Evolutionary conservation across 2,113 vertebrate species (phyloP), one percentile per base, ranked within the genome.

Genomic region (Ctenodactylus gundi): DNA sequence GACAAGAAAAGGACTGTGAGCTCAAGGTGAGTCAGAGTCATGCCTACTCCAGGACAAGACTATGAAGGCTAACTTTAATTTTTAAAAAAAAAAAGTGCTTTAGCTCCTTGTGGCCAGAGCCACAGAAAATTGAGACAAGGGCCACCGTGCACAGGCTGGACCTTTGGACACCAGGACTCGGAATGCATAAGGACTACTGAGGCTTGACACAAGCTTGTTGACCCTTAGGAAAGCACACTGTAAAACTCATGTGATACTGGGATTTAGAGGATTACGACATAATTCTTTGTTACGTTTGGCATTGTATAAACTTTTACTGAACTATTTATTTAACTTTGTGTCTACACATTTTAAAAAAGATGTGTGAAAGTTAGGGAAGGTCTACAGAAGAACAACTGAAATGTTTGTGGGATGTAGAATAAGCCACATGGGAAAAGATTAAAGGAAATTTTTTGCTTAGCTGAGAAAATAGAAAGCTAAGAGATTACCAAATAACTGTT

Each of bases 331-430:
- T 12, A 4, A 89, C 76, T 90, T 80, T 39, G 27, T 83, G 44
- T 88, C 88, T 91, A 34, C 31, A 57, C 64, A 67, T 93, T 95
- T 84, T 93, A 88, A 88, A 86, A n/a, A 90, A 72, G 49, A 95
- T 77, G 58, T 94, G 88, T 96, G 60, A 90, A 87, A 91, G 85
- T 68, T 96, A 68, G 70, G 41, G 84, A 91, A 89, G 12, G 27
- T 76, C 78, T 84, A 1, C 86, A 84, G 77, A 77, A 93, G 72
- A 96, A 85, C 41, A 95, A 76, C 53, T 73, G 27, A 93, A 91
- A 82, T 90, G 49, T 82, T 85, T 95, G 77, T 90, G 70, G 55
- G 23, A 85, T 95, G n/a, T 92, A 93, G 93, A 96, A 83, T 85
- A 86, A 72, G 21, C 81, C 81, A 82, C 31, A 21, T 94, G 67